Evolutionary conservation across 2,888 invertebrate genomes (phyloP), one percentile per base, ranked within the genome.

Genomic region (Malthinus seriepunctatus): DNA sequence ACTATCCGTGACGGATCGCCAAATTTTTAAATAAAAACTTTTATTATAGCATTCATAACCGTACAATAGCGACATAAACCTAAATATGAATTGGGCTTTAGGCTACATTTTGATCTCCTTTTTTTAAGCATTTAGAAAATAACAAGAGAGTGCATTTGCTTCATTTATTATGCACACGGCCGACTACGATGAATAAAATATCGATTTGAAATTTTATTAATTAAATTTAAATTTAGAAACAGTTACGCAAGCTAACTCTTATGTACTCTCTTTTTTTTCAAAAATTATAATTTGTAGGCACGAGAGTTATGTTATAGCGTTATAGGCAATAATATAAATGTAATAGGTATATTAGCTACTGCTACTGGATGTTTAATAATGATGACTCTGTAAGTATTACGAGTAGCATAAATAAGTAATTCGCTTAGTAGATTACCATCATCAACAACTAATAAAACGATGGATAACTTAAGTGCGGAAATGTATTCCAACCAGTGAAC

Each of bases 11-110:
- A 60, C 60, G 55, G 50, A 46, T 51, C 51, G 34, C 34, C 55
- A 60, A 60, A 60, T 42, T 55, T 60, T 56, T 34, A 34, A 44
- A 51, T 31, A 61, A 61, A 61, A 61, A 57, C 49, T 47, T 23
- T 39, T 51, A 61, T 57, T 56, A 51, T 44, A 56, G 56, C 37
- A 39, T 44, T 52, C 53, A 57, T 61, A 57, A 57, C 57, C 56
- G 55, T 55, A 56, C 56, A 61, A 57, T 51, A 49, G 51, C 31
- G 32, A 38, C 39, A 37, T 51, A 60, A 53, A 59, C 51, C 51
- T 48, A 50, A 50, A 38, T 50, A 23, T 23, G 8, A 37, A 23
- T 42, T 31, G 44, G 45, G 39, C 51, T 51, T 46, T 46, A 32
- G 56, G 56, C 45, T n/a, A 39, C 23, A 51, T 44, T 38, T 39